phyloP scores from a whole-genome alignment of 1,140 invertebrate genomes.

The Berghia stephanieae region DNA sequence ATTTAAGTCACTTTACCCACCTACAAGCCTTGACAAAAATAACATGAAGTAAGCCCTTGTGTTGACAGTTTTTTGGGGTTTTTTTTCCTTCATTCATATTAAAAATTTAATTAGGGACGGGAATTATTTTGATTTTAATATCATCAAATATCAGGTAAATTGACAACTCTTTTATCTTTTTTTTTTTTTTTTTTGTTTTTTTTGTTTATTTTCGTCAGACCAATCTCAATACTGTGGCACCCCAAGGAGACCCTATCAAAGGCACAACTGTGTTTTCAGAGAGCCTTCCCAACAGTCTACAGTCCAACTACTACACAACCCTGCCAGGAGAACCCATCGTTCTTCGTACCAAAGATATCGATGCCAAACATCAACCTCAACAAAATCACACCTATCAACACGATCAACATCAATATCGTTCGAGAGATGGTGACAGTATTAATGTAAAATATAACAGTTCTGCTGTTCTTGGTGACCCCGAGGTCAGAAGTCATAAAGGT shows the following conservation, averaged over 20 bases:
- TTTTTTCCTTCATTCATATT: too few species aligned
- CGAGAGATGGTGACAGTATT: not conserved
- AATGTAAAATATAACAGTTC: constrained; percentile 5
- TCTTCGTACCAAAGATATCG: constrained; percentile 30
- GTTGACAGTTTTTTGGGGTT: too few species aligned
- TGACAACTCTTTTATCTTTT: constrained; percentile 4
- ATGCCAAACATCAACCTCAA: not conserved
- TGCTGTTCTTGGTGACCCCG: not conserved
- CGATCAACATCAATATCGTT: not conserved
- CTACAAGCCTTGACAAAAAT: too few species aligned
- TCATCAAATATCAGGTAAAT: too few species aligned
- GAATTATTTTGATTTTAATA: too few species aligned
- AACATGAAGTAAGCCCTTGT: too few species aligned
- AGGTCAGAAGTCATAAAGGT: too few species aligned
- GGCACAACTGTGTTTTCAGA: constrained; percentile 33
- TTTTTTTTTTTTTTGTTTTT: constrained; percentile 29
- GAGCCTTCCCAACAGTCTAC: not conserved
- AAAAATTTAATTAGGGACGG: too few species aligned
- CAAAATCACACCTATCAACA: not conserved
- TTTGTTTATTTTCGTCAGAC: too few species aligned
- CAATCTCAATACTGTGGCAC: not conserved
- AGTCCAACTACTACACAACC: constrained; percentile 32
- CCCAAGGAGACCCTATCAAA: constrained; percentile 18
- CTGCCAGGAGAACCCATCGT: constrained; percentile 34
- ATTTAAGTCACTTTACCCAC: too few species aligned